Percentiles rank a stretch among this genome's conserved stretches.
These are phyloP conservation scores for Eurypyga helias DNA, from an alignment of 2,113 vertebrate species.

Conservation along the genomic window DNA sequence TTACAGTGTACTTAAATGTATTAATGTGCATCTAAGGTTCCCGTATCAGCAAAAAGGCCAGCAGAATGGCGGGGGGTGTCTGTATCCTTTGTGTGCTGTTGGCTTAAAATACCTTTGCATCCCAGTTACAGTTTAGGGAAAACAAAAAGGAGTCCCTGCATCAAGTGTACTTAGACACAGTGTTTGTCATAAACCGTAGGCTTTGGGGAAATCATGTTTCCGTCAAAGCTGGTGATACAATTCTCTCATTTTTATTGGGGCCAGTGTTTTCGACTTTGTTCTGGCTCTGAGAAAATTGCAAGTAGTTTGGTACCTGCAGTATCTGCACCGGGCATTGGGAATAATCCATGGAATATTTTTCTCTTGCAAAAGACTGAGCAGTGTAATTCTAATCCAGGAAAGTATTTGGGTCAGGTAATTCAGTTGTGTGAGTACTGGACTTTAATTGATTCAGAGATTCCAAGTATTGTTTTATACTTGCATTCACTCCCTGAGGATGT, in stretches of 20 bases:
- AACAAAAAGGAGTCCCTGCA: accelerated
- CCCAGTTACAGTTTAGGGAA: neutral
- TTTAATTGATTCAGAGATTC: neutral
- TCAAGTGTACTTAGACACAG: too few relatives aligned
- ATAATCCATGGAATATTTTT: neutral
- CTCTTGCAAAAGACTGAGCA: neutral
- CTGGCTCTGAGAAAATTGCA: neutral
- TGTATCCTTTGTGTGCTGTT: neutral
- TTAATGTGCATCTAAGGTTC: neutral
- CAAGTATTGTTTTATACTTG: neutral
- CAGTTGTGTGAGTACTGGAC: accelerated
- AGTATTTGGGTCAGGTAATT: neutral
- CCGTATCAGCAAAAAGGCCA: neutral
- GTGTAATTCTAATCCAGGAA: neutral
- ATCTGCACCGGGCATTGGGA: neutral
- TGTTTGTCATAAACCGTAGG: neutral
- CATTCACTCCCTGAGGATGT: neutral
- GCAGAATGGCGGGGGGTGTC: neutral
- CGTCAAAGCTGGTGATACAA: neutral
- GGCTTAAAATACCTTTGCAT: neutral
- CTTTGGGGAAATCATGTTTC: neutral
- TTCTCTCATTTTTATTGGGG: neutral
- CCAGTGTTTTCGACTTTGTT: neutral
- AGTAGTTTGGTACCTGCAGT: neutral
- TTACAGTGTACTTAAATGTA: neutral